Base-by-base conservation (phyloP, 2,113 vertebrate genomes). In the Eubucco bourcierii region DNA sequence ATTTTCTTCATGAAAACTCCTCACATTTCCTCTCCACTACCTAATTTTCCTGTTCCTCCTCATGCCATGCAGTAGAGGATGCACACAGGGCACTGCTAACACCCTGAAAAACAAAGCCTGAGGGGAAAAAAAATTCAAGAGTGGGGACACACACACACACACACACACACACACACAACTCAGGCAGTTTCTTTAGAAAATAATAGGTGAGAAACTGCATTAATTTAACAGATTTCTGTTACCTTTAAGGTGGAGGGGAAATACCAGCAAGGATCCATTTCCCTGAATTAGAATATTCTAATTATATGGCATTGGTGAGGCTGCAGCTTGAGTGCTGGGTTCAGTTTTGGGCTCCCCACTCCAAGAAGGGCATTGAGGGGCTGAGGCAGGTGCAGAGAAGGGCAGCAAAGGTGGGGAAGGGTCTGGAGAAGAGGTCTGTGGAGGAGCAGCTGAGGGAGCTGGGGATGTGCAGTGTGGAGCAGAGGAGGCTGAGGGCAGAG, bases 51-150 rank as follows among this genome's bases (percentile, higher is more conserved):
- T 47, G 7, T 15, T 24, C 9, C 5, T 81, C 8, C 19, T 64
- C 4, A 6, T 21, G 15, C 28, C 58, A 14, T 3, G 3, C 2
- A 0, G 6, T 12, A 58, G 18, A 6, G 4, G 6, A 19, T 0
- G 0, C 18, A 4, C 27, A 29, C 28, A 23, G 29, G 55, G 24
- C 56, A 56, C 41, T 27, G 18, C 41, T 63, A 74, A 19, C 44
- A 55, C 9, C 7, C 20, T 64, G 67, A 84, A 46, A 63, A 50
- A 11, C 0, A 0, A 75, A 90, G 52, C 12, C 24, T 52, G 34
- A n/a, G 27, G 52, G 27, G 46, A 20, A 50, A 85, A 84, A 59
- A 13, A 8, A 27, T 24, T 41, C n/a, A 46, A 2, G 52, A 41
- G 50, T 39, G 47, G 47, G 10, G 5, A 37, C 37, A 39, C 9